Conservation (phyloP, 1,140 invertebrate genomes). For the Drosophila fuyamai region DNA sequence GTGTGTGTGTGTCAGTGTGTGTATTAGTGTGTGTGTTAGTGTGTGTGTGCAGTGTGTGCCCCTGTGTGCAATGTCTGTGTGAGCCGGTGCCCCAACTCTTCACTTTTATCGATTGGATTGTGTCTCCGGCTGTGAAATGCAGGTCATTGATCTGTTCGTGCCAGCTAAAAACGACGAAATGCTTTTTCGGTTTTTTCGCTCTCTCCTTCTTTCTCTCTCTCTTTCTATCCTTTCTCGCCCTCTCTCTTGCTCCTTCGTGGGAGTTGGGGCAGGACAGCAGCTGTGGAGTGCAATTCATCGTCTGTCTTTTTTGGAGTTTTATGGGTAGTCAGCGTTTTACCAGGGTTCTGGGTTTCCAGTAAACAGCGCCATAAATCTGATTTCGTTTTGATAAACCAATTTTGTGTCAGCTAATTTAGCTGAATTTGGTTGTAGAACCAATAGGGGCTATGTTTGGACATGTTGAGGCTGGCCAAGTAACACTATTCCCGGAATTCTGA, state of each 20-base stretch:
- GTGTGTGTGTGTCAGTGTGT: conserved; percentile 37
- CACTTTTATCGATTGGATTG: conserved; percentile 83
- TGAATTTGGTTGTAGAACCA: neutral
- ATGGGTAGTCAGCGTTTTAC: neutral
- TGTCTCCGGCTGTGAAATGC: conserved; percentile 81
- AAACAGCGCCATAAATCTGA: conserved; percentile 33
- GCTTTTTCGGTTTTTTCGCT: conserved; percentile 46
- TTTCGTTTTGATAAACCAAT: conserved; percentile 30
- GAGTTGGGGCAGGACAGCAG: conserved; percentile 6
- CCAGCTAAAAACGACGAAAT: conserved; percentile 59
- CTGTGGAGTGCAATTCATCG: conserved; percentile 27
- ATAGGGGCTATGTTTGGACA: neutral
- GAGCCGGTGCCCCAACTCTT: conserved; percentile 77
- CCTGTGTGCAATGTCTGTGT: conserved; percentile 55
- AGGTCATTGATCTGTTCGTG: conserved; percentile 81
- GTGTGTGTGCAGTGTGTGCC: conserved; percentile 22
- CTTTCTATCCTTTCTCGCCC: conserved; percentile 8
- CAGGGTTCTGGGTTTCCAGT: neutral
- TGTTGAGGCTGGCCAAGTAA: neutral
- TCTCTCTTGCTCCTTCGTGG: neutral
- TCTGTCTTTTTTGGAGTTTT: conserved; percentile 12
- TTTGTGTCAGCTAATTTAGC: conserved; percentile 12
- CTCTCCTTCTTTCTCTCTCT: conserved; percentile 9
- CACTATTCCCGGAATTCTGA: neutral
- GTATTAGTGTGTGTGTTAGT: conserved; percentile 30